Base-by-base conservation (phyloP, 1,140 invertebrate species). In the Lepeophtheirus salmonis region DNA sequence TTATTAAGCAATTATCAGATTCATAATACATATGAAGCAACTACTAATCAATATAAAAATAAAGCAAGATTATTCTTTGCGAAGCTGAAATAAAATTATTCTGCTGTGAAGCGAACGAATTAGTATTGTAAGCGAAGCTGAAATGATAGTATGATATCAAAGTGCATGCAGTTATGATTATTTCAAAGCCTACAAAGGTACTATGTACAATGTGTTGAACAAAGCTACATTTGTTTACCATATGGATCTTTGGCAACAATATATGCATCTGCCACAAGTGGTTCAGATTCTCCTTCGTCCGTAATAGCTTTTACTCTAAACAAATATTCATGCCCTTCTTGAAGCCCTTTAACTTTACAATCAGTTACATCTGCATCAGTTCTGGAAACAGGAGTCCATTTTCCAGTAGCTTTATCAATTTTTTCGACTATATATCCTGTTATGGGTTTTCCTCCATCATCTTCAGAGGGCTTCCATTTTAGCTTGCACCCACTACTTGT, bases 301-400 rank as follows among this genome's bases (percentile, higher is more conserved):
- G 98, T 99, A 50, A 97, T 79, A n/a, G 95, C 94, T 68, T 86
- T 92, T 0, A 98, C 91, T 64, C 92, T 79, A 76, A 97, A 97
- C 71, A 92, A 82, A 72, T 97, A 97, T 67, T 91, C 85, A 69
- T 95, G 88, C 18, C 89, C 89, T 70, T 91, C 88, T 67, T 84
- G 81, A 50, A 97, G 76, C 51, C 89, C 90, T 67, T 86, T 87
- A 24, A 97, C 79, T 65, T 92, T 86, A 77, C 88, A 81, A 73
- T 90, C 86, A 0, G 86, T 83, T 66, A 89, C 85, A 65, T 68
- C 61, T 1, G 63, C 50, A 30, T 67, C 67, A 6, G 84, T 82
- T 55, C 88, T 80, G 61, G 88, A 89, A 53, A 90, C 87, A 20
- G 89, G 88, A 56, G 91, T 82, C 84, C 89, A 91, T 68, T 73